Base-by-base conservation (phyloP, 1,140 invertebrate species). In the Campoletis sonorensis region DNA sequence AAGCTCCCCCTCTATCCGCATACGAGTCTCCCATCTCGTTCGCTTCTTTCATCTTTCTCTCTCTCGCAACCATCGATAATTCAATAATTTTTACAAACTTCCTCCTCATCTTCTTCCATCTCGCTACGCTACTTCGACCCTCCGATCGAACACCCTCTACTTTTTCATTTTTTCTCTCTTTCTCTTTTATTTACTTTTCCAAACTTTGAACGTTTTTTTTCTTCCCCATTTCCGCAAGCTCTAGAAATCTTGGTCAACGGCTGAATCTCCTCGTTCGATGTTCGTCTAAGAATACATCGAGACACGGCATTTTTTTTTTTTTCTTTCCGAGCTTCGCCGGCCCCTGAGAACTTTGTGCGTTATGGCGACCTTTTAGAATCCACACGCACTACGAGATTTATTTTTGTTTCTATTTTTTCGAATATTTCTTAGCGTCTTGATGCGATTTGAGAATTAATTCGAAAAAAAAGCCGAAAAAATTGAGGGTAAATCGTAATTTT, bases 41-140 rank as follows among this genome's bases (percentile, higher is more conserved):
- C 26, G 54, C 45, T 64, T 0, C 75, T 58, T 40, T 37, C 15
- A 13, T 16, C 33, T 49, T 21, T 26, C 68, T 33, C 37, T 72
- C 58, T 70, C 70, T 23, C 30, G 73, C 40, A 15, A 58, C 23
- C 73, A 54, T 70, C 77, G 77, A 79, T 83, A 79, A 83, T 83
- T 83, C 79, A 83, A 83, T 83, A 83, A 81, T 83, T 83, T 81
- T 81, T 70, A 79, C 77, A 79, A 71, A 71, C 33, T 71, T 71
- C 16, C 68, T 71, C n/a, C 18, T 30, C 64, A 11, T 67, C 3
- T 27, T 30, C 64, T 5, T 67, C 3, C 11, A 67, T 30, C 64
- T 13, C 64, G 27, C 11, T n/a, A 61, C 64, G 27, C 11, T n/a
- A 61, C 49, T 51, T 18, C 4, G 3, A 27, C 26, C 26, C 0